Percentiles rank a stretch among this genome's conserved stretches.
These are phyloP conservation scores for Sinocyclocheilus anophthalmus DNA, from an alignment of 2,113 vertebrate genomes.

Conservation along the genomic window DNA sequence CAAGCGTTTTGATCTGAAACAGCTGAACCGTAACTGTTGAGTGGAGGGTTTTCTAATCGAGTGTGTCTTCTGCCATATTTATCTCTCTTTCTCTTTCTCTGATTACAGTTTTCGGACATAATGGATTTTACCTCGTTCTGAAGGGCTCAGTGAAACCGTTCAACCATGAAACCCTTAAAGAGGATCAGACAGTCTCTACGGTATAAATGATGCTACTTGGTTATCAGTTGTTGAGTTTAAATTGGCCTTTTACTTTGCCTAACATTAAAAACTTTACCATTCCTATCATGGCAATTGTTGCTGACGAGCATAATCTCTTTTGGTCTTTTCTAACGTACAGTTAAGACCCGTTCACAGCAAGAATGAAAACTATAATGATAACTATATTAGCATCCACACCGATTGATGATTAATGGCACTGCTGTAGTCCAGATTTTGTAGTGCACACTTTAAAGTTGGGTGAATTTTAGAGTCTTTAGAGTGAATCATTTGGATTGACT, in stretches of 20 bases:
- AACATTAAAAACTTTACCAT: background rate
- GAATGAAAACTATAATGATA: no score
- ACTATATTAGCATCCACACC: no score
- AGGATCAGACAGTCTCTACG: background rate
- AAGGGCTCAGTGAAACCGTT: slow-evolving; percentile 56
- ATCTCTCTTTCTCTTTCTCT: slow-evolving; percentile 44
- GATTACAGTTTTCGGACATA: slow-evolving; percentile 62
- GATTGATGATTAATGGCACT: no score
- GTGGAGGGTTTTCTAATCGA: slow-evolving; percentile 14
- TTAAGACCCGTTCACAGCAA: background rate
- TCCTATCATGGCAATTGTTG: background rate
- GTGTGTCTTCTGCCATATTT: slow-evolving; percentile 16
- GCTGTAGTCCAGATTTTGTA: no score
- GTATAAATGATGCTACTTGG: background rate
- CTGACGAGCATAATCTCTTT: background rate
- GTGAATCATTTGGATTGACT: background rate
- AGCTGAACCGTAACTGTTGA: background rate
- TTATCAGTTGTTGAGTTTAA: background rate
- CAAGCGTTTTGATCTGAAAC: background rate
- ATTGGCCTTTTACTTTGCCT: background rate
- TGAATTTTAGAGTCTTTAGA: background rate
- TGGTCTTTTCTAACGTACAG: background rate
- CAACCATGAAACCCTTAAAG: slow-evolving; percentile 17
- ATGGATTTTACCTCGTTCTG: slow-evolving; percentile 66
- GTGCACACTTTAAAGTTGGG: background rate